These are phyloP conservation scores for Ramphastos sulfuratus DNA, from an alignment of 2,113 vertebrate species.

Conservation along the genomic window DNA sequence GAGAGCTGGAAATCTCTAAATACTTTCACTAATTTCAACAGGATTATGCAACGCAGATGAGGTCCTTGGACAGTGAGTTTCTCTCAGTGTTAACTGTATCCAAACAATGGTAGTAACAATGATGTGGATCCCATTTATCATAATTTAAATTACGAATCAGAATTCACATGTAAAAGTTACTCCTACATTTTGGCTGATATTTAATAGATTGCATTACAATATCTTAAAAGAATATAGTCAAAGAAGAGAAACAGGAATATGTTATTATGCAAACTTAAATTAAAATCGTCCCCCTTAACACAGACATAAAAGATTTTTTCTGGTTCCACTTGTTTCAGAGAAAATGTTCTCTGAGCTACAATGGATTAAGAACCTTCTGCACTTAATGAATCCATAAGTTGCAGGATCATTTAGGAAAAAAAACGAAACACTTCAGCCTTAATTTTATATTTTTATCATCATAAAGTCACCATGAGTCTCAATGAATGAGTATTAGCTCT, in stretches of 20 bases:
- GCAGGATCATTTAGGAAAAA: neutral
- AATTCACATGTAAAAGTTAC: neutral
- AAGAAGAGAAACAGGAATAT: neutral
- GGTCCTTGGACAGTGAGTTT: neutral
- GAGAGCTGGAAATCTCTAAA: neutral
- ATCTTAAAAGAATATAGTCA: neutral
- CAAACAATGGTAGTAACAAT: neutral
- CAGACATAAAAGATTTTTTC: neutral
- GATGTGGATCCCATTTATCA: neutral
- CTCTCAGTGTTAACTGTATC: neutral
- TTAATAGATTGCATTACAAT: neutral
- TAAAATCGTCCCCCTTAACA: neutral
- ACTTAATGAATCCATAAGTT: neutral
- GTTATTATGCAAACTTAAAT: neutral
- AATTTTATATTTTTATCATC: neutral
- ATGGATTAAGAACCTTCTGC: neutral
- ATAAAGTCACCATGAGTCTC: neutral
- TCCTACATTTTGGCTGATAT: neutral
- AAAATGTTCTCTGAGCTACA: neutral
- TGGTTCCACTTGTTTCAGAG: neutral
- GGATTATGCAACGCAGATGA: neutral
- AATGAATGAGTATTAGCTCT: neutral
- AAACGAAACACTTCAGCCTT: neutral
- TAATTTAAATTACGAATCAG: neutral
- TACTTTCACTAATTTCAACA: neutral